Conservation (phyloP, 2,888 invertebrate genomes). For the Cryptosula pallasiana region DNA sequence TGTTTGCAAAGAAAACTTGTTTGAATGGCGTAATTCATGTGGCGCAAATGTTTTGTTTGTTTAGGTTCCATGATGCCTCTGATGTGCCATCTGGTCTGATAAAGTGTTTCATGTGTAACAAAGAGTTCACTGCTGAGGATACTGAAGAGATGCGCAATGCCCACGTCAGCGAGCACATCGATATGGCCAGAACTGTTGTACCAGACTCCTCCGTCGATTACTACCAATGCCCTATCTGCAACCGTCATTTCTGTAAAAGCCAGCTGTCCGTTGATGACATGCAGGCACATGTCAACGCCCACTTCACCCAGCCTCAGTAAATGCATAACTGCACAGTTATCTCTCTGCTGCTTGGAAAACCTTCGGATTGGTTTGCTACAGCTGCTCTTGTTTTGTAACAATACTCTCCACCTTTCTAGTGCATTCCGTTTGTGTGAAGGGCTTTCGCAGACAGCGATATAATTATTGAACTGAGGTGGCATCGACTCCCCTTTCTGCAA, state of each 20-base stretch:
- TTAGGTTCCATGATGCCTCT: neutral
- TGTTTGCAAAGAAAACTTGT: no score
- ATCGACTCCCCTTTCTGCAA: no score
- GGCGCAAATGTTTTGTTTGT: no score
- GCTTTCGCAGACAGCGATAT: no score
- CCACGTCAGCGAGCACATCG: neutral
- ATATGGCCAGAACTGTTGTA: neutral
- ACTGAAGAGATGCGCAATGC: neutral
- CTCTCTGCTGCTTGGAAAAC: no score
- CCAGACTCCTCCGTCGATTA: neutral
- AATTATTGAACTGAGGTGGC: no score
- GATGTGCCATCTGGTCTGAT: neutral
- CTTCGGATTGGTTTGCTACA: no score
- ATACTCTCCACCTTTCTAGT: no score
- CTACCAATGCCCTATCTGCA: conserved; percentile 3
- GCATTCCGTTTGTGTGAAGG: no score
- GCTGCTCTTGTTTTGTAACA: no score
- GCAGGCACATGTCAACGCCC: neutral
- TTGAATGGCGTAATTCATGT: no score
- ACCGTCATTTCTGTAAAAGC: neutral
- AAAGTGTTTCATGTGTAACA: conserved; percentile 16
- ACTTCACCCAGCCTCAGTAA: neutral
- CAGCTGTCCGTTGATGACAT: neutral
- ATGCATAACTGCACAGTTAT: no score
- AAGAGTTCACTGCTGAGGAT: neutral